Base-by-base conservation (phyloP, 2,888 invertebrate genomes). In the Sinodicranocentrus sp. region DNA sequence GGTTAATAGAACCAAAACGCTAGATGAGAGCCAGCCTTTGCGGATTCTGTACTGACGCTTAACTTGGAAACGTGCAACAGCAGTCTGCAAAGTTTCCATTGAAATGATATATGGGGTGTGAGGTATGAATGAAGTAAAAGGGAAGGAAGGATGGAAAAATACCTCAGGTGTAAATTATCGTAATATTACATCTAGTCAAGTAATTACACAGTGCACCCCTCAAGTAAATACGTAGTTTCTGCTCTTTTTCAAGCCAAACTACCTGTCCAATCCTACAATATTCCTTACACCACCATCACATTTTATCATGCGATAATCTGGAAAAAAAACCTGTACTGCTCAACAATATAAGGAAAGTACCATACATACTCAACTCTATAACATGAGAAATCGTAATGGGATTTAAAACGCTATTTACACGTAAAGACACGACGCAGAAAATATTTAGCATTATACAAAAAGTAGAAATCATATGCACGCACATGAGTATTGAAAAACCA, bases 71-170 rank as follows among this genome's bases (percentile, higher is more conserved):
- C n/a, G 28, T 54, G 17, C 33, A 52, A 44, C 21, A 67, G 43
- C 13, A 21, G 67, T 10, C 33, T 15, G 6, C 6, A 25, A 68
- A 44, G 19, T 6, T 33, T 6, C 33, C 48, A 48, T 3, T 2
- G 6, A n/a, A 48, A 48, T 48, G 5, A 15, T 48, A 2, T n/a
- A n/a, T n/a, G 15, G 8, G 52, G n/a, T 25, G 15, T 33, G 65
- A 8, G 21, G 5, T 17, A 71, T 71, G 71, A 39, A 57, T 71
- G 57, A 39, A 57, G 13, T 21, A 21, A 2, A 48, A 17, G 73
- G 73, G 73, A 73, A 73, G 73, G 73, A 73, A 73, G 73, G 73
- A 59, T 61, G 59, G n/a, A 57, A 21, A 57, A 43, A 23, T 15
- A 25, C 10, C 26, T 6, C 17, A 48, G 13, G 2, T 10, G 48